Conservation (phyloP, 2,113 vertebrate species). For the Desmodus rotundus region DNA sequence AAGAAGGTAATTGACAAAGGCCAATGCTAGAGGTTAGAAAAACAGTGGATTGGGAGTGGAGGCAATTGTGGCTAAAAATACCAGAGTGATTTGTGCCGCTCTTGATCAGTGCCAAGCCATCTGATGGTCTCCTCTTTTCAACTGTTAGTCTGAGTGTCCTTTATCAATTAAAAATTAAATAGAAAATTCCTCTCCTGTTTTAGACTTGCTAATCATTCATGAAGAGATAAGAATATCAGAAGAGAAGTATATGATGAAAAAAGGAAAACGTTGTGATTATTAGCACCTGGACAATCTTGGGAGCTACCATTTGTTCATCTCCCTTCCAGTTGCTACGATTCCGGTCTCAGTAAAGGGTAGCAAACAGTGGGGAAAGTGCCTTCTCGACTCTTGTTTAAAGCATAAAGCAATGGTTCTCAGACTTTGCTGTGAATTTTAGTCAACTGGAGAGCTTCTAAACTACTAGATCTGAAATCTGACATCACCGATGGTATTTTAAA, state of each 20-base stretch:
- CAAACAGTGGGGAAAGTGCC: not conserved
- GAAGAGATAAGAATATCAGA: not conserved
- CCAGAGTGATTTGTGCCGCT: not conserved
- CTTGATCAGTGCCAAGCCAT: not conserved
- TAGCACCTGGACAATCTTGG: not conserved
- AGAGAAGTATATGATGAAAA: not conserved
- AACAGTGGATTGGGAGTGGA: not conserved
- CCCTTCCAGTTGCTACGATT: not conserved
- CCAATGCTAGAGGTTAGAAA: not conserved
- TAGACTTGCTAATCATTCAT: not conserved
- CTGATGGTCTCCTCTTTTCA: not conserved
- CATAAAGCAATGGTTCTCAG: not conserved
- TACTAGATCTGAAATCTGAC: not conserved
- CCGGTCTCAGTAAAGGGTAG: not conserved
- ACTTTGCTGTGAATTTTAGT: not conserved
- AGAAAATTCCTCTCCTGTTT: not conserved
- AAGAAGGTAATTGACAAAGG: not conserved
- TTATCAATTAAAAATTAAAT: not conserved
- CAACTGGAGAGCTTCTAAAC: not conserved
- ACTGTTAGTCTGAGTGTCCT: not conserved
- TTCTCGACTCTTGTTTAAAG: not conserved
- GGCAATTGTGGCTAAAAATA: not conserved
- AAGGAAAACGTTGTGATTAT: not conserved
- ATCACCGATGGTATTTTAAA: not conserved
- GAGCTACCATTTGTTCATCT: not conserved